Conservation (phyloP, 2,113 vertebrate genomes). For the Gallinago jamesoni region DNA sequence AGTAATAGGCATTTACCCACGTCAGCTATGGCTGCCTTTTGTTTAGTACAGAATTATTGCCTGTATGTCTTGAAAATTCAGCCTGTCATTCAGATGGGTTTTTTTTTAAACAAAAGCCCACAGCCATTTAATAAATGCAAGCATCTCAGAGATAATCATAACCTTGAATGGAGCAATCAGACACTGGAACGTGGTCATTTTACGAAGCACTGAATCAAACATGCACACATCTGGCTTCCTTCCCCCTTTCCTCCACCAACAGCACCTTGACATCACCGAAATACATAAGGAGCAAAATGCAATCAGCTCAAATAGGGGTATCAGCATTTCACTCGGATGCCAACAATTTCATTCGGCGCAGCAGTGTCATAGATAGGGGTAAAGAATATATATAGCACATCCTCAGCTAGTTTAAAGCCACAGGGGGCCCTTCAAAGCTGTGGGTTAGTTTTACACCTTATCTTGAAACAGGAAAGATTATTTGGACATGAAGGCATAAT, state of each 20-base stretch:
- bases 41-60: not conserved
- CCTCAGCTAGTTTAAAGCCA: not conserved
- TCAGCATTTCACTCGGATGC: fast-evolving
- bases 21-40: not conserved
- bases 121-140: not conserved
- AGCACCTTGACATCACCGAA: fast-evolving
- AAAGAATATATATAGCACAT: not conserved
- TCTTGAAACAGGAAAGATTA: not conserved
- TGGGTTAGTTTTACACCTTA: not conserved
- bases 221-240: not conserved
- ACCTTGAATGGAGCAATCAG: not conserved
- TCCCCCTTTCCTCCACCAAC: too few relatives aligned
- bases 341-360: not conserved
- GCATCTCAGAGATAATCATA: not conserved
- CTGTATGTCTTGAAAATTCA: not conserved
- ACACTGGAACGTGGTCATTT: not conserved
- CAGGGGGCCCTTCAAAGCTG: fast-evolving
- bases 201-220: not conserved
- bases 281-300: fast-evolving
- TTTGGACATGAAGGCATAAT: not conserved
- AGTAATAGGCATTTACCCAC: not conserved
- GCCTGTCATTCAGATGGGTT: not conserved
- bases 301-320: fast-evolving
- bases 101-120: not conserved
- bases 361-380: not conserved